Base-by-base conservation (phyloP, 2,797 vertebrate species). In the Tadarida brasiliensis region DNA sequence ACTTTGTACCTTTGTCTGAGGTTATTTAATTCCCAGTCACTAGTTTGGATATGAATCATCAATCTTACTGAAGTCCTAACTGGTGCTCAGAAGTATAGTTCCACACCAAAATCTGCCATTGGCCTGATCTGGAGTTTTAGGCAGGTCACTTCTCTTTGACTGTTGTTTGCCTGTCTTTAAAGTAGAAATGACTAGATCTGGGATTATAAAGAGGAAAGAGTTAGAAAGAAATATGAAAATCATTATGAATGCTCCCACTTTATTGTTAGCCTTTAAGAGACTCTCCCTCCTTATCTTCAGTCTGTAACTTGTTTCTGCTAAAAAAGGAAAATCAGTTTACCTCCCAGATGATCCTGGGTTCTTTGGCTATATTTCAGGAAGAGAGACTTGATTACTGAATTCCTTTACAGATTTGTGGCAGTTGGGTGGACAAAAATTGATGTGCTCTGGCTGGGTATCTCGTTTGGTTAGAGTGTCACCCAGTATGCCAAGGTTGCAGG, bases 101-200 rank as follows among this genome's bases (percentile, higher is more conserved):
- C 44, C 63, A 14, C 33, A 7, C 14, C 19, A 20, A 26, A 82
- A 59, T 47, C 30, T 77, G 10, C 77, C 71, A 57, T 76, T 87
- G 35, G 8, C 33, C 76, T 8, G 35, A 15, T 35, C 15, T 51
- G 67, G 51, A 35, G 16, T n/a, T 90, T 93, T 61, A 44, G 68
- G n/a, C 70, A 84, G 26, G 65, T 63, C 17, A 11, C 17, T 68
- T 73, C 28, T 92, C 7, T 83, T 59, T 68, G 65, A 35, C 10
- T 90, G 39, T 91, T 90, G 35, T 92, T 84, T 94, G 89, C 14
- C 56, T 85, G 30, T 93, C 51, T 96, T 91, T 73, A 63, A 71
- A 61, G 33, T 90, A 71, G 39, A 86, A 93, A 77, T 81, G 9
- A 91, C 26, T 84, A 77, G 33, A 81, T 28, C 57, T 74, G 6